Conservation (phyloP, 2,888 invertebrate genomes). For the Epinotia bilunana region DNA sequence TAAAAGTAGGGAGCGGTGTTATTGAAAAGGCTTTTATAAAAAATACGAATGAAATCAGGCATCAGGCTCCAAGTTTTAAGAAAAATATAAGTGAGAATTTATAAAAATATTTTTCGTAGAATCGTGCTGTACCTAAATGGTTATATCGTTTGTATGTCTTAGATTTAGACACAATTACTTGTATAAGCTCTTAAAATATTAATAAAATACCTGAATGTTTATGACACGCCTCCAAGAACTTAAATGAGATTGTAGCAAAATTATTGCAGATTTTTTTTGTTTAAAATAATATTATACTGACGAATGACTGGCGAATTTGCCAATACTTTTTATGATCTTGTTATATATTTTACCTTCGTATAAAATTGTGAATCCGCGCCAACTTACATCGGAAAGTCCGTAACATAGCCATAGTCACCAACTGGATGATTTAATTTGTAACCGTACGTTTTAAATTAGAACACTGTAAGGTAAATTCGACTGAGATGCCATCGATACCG, state of each 20-base stretch:
- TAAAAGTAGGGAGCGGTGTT: constrained; percentile 64
- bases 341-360: background rate
- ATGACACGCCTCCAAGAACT: background rate
- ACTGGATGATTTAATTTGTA: too few species aligned
- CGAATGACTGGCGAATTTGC: too few species aligned
- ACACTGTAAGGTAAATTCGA: constrained; percentile 20
- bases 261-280: too few species aligned
- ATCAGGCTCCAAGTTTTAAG: constrained; percentile 56
- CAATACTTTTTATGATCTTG: background rate
- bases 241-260: background rate
- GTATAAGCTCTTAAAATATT: background rate
- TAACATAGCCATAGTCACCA: too few species aligned
- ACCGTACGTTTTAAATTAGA: constrained; percentile 1
- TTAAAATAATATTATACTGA: too few species aligned
- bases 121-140: constrained; percentile 60
- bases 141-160: constrained; percentile 55
- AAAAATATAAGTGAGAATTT: constrained; percentile 62
- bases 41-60: constrained; percentile 64
- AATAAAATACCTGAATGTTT: background rate
- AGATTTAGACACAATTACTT: constrained; percentile 11
- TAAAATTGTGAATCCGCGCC: background rate
- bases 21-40: constrained; percentile 69
- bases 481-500: constrained; percentile 51
- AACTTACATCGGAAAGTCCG: background rate
- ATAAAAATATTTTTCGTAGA: constrained; percentile 55